Evolutionary conservation across 2,888 invertebrate species (phyloP).

Genomic region (Pandemis corylana): DNA sequence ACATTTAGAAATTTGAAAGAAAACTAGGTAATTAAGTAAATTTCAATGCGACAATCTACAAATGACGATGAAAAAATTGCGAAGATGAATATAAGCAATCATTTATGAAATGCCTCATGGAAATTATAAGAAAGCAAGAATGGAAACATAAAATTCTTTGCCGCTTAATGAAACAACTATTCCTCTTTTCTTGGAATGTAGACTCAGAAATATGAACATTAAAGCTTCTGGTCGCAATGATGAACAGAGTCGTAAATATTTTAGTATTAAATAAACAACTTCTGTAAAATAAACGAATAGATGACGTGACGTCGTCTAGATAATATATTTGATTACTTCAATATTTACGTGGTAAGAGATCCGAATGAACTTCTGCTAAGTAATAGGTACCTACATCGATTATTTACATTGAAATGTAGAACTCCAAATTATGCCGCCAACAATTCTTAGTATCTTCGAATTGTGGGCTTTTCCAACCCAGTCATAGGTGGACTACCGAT

Average conservation of each 20-base stretch:
- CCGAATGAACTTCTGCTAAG: background rate
- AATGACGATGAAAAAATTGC: background rate
- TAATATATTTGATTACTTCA: background rate
- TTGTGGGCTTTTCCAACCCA: too few species aligned
- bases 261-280: background rate
- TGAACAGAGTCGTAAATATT: slow-evolving; percentile 14
- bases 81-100: background rate
- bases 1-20: too few species aligned
- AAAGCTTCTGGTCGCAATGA: slow-evolving; percentile 5
- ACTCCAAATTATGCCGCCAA: too few species aligned
- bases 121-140: slow-evolving; percentile 4
- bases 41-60: background rate
- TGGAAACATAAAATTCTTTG: background rate
- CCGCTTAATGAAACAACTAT: slow-evolving; percentile 14
- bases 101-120: slow-evolving; percentile 1
- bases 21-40: background rate
- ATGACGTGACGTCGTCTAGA: background rate
- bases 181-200: slow-evolving; percentile 17
- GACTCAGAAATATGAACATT: slow-evolving; percentile 26
- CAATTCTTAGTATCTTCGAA: too few species aligned
- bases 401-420: too few species aligned
- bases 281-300: slow-evolving; percentile 9
- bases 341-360: background rate
- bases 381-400: too few species aligned
- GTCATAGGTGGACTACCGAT: too few species aligned